Evolutionary conservation across 2,888 invertebrate species (phyloP).

Genomic region (Meandrusa payeni): DNA sequence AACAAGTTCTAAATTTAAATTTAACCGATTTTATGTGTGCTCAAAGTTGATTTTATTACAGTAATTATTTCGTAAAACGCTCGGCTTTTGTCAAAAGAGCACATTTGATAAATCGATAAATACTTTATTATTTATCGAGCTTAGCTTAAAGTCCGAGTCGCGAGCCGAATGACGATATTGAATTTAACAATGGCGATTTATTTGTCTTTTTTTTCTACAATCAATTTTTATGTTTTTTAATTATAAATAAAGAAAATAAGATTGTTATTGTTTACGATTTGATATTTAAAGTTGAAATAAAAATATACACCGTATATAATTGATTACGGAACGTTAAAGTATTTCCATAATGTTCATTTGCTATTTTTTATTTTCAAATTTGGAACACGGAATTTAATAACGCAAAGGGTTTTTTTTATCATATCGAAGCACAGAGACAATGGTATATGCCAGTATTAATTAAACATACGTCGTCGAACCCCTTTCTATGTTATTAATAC

Average conservation of each 20-base stretch:
- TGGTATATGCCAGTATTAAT: constrained; percentile 14
- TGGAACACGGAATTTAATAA: background rate
- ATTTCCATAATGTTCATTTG: background rate
- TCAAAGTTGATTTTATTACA: constrained; percentile 43
- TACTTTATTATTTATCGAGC: constrained; percentile 38
- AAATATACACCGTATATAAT: constrained; percentile 24
- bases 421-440: background rate
- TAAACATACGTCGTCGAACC: constrained; percentile 14
- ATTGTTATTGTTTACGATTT: background rate
- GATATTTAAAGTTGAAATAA: constrained; percentile 1
- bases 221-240: constrained; percentile 7
- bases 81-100: constrained; percentile 36
- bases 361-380: background rate
- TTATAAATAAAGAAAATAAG: constrained; percentile 12
- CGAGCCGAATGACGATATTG: background rate
- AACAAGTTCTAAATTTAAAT: constrained; percentile 21
- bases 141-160: background rate
- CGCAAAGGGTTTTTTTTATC: background rate
- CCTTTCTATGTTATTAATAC: constrained; percentile 17
- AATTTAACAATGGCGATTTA: constrained; percentile 6
- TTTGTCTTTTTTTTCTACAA: constrained; percentile 11
- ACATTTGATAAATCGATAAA: constrained; percentile 39
- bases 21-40: constrained; percentile 40
- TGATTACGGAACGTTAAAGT: constrained; percentile 18
- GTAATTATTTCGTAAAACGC: constrained; percentile 46